These are phyloP conservation scores for Hirudinaria manillensis DNA, from an alignment of 2,888 invertebrate genomes.

Conservation along the genomic window DNA sequence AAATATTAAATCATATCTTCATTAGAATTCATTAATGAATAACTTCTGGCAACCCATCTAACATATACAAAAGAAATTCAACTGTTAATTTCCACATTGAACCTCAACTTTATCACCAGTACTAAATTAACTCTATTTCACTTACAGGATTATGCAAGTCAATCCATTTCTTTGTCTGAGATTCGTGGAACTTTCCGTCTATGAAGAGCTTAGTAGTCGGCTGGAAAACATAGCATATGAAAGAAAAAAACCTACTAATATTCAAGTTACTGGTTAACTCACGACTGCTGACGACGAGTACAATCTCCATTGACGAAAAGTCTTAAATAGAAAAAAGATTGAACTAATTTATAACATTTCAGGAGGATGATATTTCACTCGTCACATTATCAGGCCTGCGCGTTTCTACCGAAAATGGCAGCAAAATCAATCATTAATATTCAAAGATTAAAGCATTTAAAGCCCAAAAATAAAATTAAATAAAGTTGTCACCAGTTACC, in stretches of 20 bases:
- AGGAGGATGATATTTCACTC: too few relatives aligned
- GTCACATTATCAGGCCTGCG: too few relatives aligned
- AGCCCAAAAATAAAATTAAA: too few relatives aligned
- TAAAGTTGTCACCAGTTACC: too few relatives aligned
- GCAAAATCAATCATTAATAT: too few relatives aligned
- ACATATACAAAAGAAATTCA: not conserved
- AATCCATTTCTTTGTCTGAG: constrained; percentile 85
- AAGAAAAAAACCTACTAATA: too few relatives aligned
- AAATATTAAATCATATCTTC: not conserved
- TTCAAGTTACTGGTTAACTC: not conserved
- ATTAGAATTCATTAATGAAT: not conserved
- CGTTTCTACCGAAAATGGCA: too few relatives aligned
- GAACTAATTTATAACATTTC: too few relatives aligned
- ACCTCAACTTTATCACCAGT: too few relatives aligned
- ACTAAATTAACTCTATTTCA: constrained; percentile 22
- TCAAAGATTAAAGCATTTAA: too few relatives aligned
- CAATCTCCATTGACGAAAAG: not conserved
- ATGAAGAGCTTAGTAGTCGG: constrained; percentile 86
- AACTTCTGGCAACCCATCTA: not conserved
- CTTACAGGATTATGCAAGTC: constrained; percentile 81
- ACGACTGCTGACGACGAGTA: not conserved
- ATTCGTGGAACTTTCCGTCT: constrained; percentile 85
- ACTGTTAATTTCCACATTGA: not conserved
- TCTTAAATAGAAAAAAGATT: too few relatives aligned
- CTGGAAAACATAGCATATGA: constrained; percentile 59